Percentiles rank a stretch among this genome's conserved stretches.
Evolutionary conservation across 1,140 invertebrate genomes (phyloP).

Genomic region (Yoshiicerus persimilis): DNA sequence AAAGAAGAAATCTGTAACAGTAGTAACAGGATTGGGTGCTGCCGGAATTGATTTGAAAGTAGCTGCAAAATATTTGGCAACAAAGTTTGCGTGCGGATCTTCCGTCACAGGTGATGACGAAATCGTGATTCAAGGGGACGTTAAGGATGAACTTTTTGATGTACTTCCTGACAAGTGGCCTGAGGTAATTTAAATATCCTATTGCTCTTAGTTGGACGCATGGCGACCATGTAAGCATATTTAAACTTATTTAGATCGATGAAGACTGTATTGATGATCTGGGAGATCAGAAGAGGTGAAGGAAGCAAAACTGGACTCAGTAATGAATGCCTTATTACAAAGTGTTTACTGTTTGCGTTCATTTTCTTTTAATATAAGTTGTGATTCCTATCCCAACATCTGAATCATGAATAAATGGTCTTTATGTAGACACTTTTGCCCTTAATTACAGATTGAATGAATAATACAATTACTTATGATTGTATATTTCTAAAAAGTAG

Average conservation of each 20-base stretch:
- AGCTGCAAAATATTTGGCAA: constrained; percentile 96
- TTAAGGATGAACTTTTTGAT: constrained; percentile 96
- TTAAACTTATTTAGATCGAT: constrained; percentile 57
- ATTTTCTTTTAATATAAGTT: neutral
- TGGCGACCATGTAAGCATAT: neutral
- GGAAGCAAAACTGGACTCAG: neutral
- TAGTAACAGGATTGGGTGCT: constrained; percentile 80
- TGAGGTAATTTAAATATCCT: constrained; percentile 64
- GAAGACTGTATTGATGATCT: constrained; percentile 63
- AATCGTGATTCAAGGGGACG: constrained; percentile 98
- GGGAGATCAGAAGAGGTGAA: constrained; percentile 60
- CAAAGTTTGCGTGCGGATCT: constrained; percentile 97
- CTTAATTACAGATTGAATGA: too few relatives aligned
- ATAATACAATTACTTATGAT: too few relatives aligned
- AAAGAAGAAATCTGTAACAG: constrained; percentile 98
- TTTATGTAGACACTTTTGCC: too few relatives aligned
- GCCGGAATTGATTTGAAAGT: constrained; percentile 98
- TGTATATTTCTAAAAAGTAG: too few relatives aligned
- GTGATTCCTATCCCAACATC: too few relatives aligned
- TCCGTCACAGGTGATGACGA: constrained; percentile 98
- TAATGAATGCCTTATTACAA: neutral
- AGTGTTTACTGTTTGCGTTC: neutral
- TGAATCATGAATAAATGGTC: too few relatives aligned
- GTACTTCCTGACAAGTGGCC: constrained; percentile 97
- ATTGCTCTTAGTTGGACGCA: neutral